A percentile compares a stretch with the other conserved stretches of the same genome.
Conservation (phyloP, 2,888 invertebrate genomes). For the Cancer borealis region DNA sequence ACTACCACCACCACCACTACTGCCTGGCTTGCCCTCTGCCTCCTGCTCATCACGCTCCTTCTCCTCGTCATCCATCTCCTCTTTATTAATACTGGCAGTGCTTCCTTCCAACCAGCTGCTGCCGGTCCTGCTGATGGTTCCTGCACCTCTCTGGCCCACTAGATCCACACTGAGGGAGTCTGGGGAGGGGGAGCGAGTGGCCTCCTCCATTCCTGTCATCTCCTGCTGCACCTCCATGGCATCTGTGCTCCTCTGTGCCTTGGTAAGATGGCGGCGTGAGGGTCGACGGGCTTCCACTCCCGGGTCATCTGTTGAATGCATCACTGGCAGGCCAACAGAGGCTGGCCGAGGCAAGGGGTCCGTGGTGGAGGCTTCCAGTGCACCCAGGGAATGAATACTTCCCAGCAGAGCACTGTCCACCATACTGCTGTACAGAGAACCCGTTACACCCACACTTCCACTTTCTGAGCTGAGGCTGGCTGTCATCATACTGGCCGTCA, state of each 20-base stretch:
- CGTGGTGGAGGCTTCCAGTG: conserved; percentile 48
- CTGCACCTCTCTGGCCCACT: conserved; percentile 53
- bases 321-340: conserved; percentile 67
- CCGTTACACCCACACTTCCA: conserved; percentile 68
- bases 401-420: conserved; percentile 70
- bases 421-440: conserved; percentile 74
- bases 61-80: conserved; percentile 74
- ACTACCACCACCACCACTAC: background rate
- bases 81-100: conserved; percentile 66
- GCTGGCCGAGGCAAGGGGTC: conserved; percentile 72
- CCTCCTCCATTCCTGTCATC: conserved; percentile 57
- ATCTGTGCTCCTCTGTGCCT: conserved; percentile 59
- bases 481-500: conserved; percentile 74
- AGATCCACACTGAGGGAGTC: conserved; percentile 73
- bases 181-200: conserved; percentile 70
- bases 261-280: background rate
- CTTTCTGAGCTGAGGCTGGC: conserved; percentile 75
- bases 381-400: conserved; percentile 69
- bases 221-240: conserved; percentile 59
- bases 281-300: background rate
- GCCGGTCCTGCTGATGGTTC: background rate
- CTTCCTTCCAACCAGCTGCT: conserved; percentile 47
- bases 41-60: conserved; percentile 74
- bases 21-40: background rate
- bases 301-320: conserved; percentile 55